Evolutionary conservation across 2,888 invertebrate species (phyloP), one percentile per base, ranked within the genome.

Genomic region (Stramonita haemastoma): DNA sequence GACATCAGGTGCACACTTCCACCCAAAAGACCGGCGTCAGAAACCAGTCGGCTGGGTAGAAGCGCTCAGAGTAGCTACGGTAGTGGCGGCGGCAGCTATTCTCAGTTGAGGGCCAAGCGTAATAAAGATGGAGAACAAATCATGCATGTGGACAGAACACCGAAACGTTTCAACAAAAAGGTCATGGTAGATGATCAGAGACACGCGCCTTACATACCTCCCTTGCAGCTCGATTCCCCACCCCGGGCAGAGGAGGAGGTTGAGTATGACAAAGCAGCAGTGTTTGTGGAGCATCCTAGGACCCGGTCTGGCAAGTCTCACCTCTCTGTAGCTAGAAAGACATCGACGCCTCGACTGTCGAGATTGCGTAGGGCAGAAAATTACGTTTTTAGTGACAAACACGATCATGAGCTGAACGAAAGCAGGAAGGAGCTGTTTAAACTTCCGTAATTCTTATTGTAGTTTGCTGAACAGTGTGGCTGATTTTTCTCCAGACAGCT

Each of bases 151-250:
- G 60, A 60, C 60, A 60, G 60, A 60, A 8, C 60, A 60, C 60
- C 60, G 6, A 60, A 15, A 8, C 22, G 22, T 60, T 60, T 60
- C 60, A 60, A 22, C 22, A 22, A 60, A 22, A 22, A 60, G 60
- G 15, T 13, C 46, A 4, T 8, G 15, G 46, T 13, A 26, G 83
- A 56, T n/a, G 84, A 85, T 13, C 19, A 26, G 60, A 60, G n/a
- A 86, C 34, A 0, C 29, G 26, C 17, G 57, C 85, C 85, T 57
- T 86, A 86, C 66, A 86, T 34, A 34, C 60, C 66, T 46, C 86
- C 66, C 8, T 17, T 5, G 17, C 32, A 86, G 8, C 60, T 32
- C 34, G 32, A 19, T 29, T 34, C 6, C 22, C 36, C 36, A 19
- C 22, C 32, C 13, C 32, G 22, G 66, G 15, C 34, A 32, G 66